Evolutionary conservation across 2,888 invertebrate genomes (phyloP).

Genomic region (Parnassius smintheus): DNA sequence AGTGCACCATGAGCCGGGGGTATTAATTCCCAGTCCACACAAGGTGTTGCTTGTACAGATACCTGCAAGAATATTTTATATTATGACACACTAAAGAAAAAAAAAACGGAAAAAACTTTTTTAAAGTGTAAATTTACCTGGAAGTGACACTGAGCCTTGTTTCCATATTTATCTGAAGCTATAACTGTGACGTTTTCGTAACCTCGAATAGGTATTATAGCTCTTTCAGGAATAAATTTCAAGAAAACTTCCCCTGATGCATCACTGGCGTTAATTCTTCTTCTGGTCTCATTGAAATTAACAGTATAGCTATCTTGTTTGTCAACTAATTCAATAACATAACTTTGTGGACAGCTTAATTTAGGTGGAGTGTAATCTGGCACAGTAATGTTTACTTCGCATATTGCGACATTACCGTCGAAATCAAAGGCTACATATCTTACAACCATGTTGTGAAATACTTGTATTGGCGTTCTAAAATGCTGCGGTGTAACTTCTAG

Average conservation of each 20-base stretch:
- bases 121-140: slow-evolving; percentile 79
- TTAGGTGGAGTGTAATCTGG: slow-evolving; percentile 95
- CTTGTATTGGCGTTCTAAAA: slow-evolving; percentile 92
- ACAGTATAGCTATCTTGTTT: slow-evolving; percentile 94
- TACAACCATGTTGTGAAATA: slow-evolving; percentile 95
- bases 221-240: slow-evolving; percentile 91
- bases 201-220: slow-evolving; percentile 91
- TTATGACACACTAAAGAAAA: not conserved
- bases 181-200: slow-evolving; percentile 96
- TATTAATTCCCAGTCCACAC: slow-evolving; percentile 96
- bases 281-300: slow-evolving; percentile 94
- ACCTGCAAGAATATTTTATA: slow-evolving; percentile 68
- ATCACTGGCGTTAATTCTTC: slow-evolving; percentile 92
- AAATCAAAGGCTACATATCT: slow-evolving; percentile 98
- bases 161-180: slow-evolving; percentile 92
- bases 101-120: not conserved
- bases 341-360: slow-evolving; percentile 95
- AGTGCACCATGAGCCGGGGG: slow-evolving; percentile 94
- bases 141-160: slow-evolving; percentile 94
- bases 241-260: slow-evolving; percentile 93
- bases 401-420: slow-evolving; percentile 98
- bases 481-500: slow-evolving; percentile 95
- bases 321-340: slow-evolving; percentile 94
- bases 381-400: slow-evolving; percentile 97
- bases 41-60: slow-evolving; percentile 95